A percentile compares a stretch with the other conserved stretches of the same genome.
These are phyloP conservation scores for Pogoniulus pusillus DNA, from an alignment of 2,797 vertebrate genomes.

Conservation along the genomic window DNA sequence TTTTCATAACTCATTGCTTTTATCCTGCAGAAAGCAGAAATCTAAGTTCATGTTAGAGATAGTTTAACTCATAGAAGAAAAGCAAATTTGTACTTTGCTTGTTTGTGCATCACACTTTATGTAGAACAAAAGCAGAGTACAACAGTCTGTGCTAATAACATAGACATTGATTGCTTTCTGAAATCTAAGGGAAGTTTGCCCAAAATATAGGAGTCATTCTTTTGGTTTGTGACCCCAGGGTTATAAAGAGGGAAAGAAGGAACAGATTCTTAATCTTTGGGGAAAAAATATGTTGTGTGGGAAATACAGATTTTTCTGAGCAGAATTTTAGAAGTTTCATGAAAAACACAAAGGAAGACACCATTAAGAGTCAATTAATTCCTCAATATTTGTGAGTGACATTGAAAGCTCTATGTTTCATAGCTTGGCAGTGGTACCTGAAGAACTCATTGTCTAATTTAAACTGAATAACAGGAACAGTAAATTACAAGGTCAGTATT, in stretches of 20 bases:
- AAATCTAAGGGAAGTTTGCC: background rate
- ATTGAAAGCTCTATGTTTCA: background rate
- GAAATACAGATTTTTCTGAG: background rate
- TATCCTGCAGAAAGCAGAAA: background rate
- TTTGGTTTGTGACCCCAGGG: background rate
- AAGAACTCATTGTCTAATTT: background rate
- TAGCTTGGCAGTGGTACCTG: background rate
- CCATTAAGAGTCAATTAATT: background rate
- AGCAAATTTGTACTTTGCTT: background rate
- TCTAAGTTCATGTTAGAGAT: background rate
- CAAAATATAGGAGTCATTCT: background rate
- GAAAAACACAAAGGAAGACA: background rate
- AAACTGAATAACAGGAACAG: background rate
- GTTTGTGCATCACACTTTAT: background rate
- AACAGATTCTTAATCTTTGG: background rate
- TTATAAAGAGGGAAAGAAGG: background rate
- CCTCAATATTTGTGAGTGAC: background rate
- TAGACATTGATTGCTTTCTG: background rate
- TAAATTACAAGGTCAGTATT: background rate
- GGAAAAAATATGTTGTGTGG: background rate
- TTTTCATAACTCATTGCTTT: background rate
- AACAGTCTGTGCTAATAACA: background rate
- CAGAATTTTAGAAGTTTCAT: background rate
- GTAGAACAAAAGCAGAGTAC: background rate
- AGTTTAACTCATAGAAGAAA: background rate